These are phyloP conservation scores for Tetramorium parvispinum DNA, from an alignment of 1,140 invertebrate species.

Conservation along the genomic window DNA sequence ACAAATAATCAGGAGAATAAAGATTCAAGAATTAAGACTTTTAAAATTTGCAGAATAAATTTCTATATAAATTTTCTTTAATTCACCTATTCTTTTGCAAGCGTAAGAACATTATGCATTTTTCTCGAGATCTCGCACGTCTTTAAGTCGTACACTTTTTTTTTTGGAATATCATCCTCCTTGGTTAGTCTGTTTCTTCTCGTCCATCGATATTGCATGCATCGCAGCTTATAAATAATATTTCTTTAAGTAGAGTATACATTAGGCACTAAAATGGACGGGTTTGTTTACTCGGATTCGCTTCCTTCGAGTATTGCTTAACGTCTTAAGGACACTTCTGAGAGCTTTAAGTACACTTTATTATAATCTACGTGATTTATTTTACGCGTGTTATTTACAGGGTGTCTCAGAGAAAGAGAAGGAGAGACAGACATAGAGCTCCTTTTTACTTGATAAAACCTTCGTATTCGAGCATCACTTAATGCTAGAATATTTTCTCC, in stretches of 20 bases:
- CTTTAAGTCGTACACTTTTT: conserved; percentile 36
- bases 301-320: conserved; percentile 70
- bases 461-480: background rate
- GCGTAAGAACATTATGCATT: conserved; percentile 69
- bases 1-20: background rate
- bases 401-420: background rate
- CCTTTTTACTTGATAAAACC: conserved; percentile 3
- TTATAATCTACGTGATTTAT: conserved; percentile 34
- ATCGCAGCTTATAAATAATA: conserved; percentile 71
- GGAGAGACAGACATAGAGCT: background rate
- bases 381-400: conserved; percentile 15
- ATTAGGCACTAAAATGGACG: conserved; percentile 84
- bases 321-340: conserved; percentile 77
- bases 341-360: conserved; percentile 81
- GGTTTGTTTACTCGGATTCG: conserved; percentile 73
- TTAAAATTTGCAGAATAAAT: background rate
- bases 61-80: background rate
- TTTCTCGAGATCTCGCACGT: conserved; percentile 65
- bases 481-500: background rate
- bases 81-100: conserved; percentile 15
- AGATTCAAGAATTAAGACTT: conserved; percentile 2
- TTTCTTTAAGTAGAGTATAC: conserved; percentile 62
- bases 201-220: conserved; percentile 23
- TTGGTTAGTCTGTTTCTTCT: background rate
- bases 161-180: conserved; percentile 44